Conservation (phyloP, 1,140 invertebrate species). For the Hetaerina americana region DNA sequence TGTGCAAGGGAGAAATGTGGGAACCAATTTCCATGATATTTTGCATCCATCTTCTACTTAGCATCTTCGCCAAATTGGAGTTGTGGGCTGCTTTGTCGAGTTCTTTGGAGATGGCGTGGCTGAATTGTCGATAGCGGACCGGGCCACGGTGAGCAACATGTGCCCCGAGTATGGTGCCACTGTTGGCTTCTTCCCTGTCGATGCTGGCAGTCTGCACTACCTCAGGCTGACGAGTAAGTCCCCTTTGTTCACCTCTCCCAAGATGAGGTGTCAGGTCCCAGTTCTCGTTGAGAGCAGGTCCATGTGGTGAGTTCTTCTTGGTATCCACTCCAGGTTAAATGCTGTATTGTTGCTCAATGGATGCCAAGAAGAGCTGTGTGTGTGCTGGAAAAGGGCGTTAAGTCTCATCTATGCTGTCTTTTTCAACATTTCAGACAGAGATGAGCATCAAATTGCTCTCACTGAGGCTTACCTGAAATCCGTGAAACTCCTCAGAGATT, state of each 20-base stretch:
- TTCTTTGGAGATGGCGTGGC: conserved; percentile 91
- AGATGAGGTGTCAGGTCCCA: no score
- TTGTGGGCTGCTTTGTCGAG: conserved; percentile 97
- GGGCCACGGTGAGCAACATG: conserved; percentile 94
- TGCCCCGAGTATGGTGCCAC: conserved; percentile 97
- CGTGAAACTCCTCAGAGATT: conserved; percentile 76
- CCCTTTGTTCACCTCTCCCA: neutral
- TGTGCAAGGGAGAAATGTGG: no score
- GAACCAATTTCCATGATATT: no score
- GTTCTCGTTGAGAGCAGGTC: no score
- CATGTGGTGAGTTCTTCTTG: no score
- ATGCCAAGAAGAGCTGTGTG: no score
- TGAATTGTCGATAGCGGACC: conserved; percentile 83
- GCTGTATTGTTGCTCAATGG: no score
- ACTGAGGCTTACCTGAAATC: conserved; percentile 75
- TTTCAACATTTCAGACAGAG: conserved; percentile 49
- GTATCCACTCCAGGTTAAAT: no score
- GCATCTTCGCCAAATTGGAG: conserved; percentile 84
- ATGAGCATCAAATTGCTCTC: conserved; percentile 62
- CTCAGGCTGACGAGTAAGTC: conserved; percentile 74
- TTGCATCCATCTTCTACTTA: no score
- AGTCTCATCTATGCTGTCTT: neutral
- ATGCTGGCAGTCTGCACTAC: conserved; percentile 72
- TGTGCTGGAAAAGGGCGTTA: no score
- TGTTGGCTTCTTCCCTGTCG: conserved; percentile 90